Evolutionary conservation across 2,797 vertebrate species (phyloP).

Genomic region (Rhinogobio ventralis): DNA sequence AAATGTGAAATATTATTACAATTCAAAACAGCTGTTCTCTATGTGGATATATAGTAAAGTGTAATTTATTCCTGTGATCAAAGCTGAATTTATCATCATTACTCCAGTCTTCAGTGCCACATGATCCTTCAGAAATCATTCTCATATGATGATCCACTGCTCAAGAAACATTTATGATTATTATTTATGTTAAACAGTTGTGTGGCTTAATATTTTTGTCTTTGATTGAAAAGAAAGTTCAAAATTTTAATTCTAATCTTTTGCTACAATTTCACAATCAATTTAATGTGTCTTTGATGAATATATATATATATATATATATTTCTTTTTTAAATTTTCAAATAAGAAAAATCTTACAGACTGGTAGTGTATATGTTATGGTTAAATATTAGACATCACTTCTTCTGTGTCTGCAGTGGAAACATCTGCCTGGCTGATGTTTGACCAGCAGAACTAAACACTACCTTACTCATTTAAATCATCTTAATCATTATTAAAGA

Average conservation of each 20-base stretch:
- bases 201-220: no score
- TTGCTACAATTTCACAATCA: no score
- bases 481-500: constrained; percentile 20
- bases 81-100: background rate
- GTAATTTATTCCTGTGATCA: background rate
- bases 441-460: constrained; percentile 1
- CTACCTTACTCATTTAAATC: background rate
- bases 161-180: background rate
- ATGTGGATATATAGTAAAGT: background rate
- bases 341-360: background rate
- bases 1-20: background rate
- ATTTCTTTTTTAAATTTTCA: background rate
- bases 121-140: background rate
- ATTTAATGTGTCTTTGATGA: no score
- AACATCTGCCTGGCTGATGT: constrained; percentile 14
- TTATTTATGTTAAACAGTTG: no score
- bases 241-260: no score
- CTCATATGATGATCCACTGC: rapidly evolving
- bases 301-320: no score
- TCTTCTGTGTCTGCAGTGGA: constrained; percentile 9
- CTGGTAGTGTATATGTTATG: background rate
- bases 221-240: no score
- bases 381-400: constrained; percentile 26
- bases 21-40: background rate
- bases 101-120: background rate